Conservation (phyloP, 1,140 invertebrate species). For the Colletes gigas region DNA sequence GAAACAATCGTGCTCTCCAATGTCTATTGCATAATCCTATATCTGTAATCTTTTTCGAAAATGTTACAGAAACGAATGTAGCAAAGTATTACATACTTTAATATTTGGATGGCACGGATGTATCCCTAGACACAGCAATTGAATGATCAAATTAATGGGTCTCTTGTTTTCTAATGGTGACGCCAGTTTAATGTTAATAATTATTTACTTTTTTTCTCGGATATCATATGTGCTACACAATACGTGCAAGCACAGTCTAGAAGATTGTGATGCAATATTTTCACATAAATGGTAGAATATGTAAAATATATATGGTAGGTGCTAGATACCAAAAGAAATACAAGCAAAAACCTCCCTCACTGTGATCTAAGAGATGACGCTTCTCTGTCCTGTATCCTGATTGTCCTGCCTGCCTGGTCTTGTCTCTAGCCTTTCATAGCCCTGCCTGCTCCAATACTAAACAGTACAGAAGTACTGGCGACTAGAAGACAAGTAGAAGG, state of each 20-base stretch:
- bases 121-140: constrained; percentile 37
- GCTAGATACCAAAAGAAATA: constrained; percentile 72
- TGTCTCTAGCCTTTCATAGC: constrained; percentile 75
- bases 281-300: constrained; percentile 58
- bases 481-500: constrained; percentile 81
- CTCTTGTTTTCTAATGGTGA: constrained; percentile 13
- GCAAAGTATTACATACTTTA: constrained; percentile 27
- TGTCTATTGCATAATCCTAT: constrained; percentile 41
- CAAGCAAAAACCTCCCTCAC: constrained; percentile 73
- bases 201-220: constrained; percentile 3
- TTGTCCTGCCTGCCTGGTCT: constrained; percentile 72
- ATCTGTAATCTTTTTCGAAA: constrained; percentile 18
- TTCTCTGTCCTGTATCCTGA: constrained; percentile 78
- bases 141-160: constrained; percentile 12
- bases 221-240: constrained; percentile 40
- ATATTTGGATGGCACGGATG: constrained; percentile 50
- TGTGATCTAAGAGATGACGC: constrained; percentile 75
- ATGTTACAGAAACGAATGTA: constrained; percentile 20
- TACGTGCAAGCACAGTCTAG: constrained; percentile 51
- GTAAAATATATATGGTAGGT: constrained; percentile 66
- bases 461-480: constrained; percentile 80
- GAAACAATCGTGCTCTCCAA: constrained; percentile 54
- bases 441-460: constrained; percentile 81
- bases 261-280: constrained; percentile 51
- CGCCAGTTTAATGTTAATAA: constrained; percentile 33